Conservation (phyloP, 2,888 invertebrate genomes). For the Himalopsyche japonica region DNA sequence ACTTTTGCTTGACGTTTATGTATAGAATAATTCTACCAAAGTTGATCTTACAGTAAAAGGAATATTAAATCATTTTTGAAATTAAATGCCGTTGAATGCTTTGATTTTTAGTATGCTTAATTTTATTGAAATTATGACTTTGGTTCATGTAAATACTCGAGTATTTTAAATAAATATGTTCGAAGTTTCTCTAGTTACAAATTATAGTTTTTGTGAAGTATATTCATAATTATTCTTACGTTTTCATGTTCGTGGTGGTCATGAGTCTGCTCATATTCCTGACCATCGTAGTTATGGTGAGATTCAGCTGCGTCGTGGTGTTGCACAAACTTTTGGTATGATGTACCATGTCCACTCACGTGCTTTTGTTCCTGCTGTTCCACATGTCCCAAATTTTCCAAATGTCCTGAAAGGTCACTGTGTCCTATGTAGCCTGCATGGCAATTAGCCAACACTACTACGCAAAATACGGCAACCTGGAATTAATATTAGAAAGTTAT, state of each 20-base stretch:
- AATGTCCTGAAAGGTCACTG: not conserved
- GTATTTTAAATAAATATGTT: too few species aligned
- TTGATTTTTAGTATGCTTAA: too few species aligned
- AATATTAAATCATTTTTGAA: too few species aligned
- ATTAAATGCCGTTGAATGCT: too few species aligned
- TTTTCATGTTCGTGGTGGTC: not conserved
- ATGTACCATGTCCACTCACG: not conserved
- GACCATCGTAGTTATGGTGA: not conserved
- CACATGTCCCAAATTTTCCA: not conserved
- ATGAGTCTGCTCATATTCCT: not conserved
- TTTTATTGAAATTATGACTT: too few species aligned
- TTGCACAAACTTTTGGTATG: not conserved
- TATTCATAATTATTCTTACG: not conserved
- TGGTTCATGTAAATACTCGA: too few species aligned
- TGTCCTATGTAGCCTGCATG: constrained; percentile 30
- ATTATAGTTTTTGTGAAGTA: too few species aligned
- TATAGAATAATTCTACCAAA: too few species aligned
- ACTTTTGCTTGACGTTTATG: too few species aligned
- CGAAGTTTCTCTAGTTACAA: too few species aligned
- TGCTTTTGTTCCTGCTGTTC: not conserved
- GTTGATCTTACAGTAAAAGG: too few species aligned
- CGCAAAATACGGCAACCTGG: constrained; percentile 24
- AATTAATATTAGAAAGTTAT: too few species aligned
- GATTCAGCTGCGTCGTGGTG: not conserved
- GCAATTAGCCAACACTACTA: constrained; percentile 25